These are phyloP conservation scores for Siderastrea siderea DNA, from an alignment of 92 coral and sea anemone genomes.

Conservation along the genomic window DNA sequence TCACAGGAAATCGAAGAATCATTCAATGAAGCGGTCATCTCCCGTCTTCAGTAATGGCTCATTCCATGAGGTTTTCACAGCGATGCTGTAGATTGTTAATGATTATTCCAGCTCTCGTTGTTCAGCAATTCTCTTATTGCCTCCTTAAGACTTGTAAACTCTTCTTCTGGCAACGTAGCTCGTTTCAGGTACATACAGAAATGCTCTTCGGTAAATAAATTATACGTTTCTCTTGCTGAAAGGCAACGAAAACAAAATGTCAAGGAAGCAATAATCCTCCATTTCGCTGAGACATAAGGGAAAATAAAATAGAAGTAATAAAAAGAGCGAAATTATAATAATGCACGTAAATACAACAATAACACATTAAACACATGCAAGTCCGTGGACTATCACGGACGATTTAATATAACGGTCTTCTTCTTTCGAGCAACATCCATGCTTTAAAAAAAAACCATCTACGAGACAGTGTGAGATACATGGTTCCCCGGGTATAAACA, in stretches of 20 bases:
- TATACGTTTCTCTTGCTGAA: constrained; percentile 78
- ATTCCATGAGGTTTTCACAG: no score
- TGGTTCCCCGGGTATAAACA: background rate
- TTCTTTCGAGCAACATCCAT: no score
- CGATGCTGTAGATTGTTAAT: background rate
- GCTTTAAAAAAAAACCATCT: background rate
- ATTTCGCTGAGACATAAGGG: background rate
- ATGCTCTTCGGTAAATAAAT: constrained; percentile 82
- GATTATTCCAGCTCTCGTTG: background rate
- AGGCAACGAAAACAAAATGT: background rate
- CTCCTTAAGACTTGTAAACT: constrained; percentile 62
- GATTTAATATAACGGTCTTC: background rate
- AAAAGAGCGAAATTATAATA: no score
- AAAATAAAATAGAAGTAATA: no score
- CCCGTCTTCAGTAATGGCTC: no score
- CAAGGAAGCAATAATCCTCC: background rate
- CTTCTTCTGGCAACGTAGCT: constrained; percentile 74
- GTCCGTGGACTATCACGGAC: no score
- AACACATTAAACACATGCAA: no score
- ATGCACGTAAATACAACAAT: no score
- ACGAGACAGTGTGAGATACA: background rate
- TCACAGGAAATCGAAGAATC: no score
- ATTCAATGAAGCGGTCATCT: no score
- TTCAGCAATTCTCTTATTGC: constrained; percentile 34
- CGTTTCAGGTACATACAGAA: constrained; percentile 72